Percentiles rank a stretch among this genome's conserved stretches.
phyloP scores from a whole-genome alignment of 2,888 invertebrate genomes.

The Eristalis arbustorum region DNA sequence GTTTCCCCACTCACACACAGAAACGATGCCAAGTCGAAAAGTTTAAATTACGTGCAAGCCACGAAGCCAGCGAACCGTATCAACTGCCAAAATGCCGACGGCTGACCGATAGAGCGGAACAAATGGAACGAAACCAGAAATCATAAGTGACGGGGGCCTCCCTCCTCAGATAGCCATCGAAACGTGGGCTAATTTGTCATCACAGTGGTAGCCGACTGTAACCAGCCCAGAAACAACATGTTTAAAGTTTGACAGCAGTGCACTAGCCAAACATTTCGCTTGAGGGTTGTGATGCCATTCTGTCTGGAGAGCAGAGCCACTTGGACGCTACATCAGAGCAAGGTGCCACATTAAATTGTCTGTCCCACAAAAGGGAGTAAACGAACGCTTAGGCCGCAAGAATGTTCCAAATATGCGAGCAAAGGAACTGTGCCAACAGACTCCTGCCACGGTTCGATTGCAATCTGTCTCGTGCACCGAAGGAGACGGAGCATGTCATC shows the following conservation, averaged over 20 bases:
- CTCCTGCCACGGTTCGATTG: background rate
- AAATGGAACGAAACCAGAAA: conserved; percentile 5
- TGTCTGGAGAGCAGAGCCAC: conserved; percentile 12
- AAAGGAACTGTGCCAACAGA: background rate
- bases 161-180: background rate
- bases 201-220: conserved; percentile 48
- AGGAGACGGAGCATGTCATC: background rate
- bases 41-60: conserved; percentile 50
- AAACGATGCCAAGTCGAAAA: background rate
- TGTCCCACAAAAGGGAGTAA: background rate
- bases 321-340: no score
- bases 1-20: background rate
- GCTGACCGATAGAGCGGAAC: conserved; percentile 14
- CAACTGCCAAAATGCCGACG: conserved; percentile 25
- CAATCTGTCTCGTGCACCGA: background rate
- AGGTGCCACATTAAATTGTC: conserved; percentile 22
- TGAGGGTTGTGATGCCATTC: background rate
- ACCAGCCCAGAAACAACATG: conserved; percentile 6
- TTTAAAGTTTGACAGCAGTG: background rate
- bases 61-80: conserved; percentile 42
- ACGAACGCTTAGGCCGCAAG: background rate
- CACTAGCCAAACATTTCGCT: background rate
- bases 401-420: background rate
- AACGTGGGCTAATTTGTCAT: conserved; percentile 64
- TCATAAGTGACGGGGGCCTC: conserved; percentile 4